Evolutionary conservation across 2,113 vertebrate genomes (phyloP).

Genomic region (Salminus brasiliensis): DNA sequence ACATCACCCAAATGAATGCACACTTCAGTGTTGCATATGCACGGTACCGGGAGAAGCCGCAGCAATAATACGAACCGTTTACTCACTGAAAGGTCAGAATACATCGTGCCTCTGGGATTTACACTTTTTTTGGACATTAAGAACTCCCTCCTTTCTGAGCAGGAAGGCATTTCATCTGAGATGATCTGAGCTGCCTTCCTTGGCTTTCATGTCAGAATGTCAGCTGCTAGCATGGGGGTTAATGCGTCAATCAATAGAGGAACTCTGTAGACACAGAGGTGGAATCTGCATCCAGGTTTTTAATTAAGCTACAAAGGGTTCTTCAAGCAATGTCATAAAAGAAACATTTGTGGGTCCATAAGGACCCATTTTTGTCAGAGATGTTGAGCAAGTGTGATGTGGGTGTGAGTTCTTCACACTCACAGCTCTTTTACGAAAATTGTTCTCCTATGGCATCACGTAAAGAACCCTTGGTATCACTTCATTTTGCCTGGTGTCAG

Average conservation of each 20-base stretch:
- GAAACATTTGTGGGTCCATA: too few relatives aligned
- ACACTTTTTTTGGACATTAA: background rate
- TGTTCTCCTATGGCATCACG: too few relatives aligned
- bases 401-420: too few relatives aligned
- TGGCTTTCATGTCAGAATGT: background rate
- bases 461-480: too few relatives aligned
- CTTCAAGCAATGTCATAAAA: background rate
- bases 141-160: background rate
- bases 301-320: background rate
- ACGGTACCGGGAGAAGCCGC: constrained; percentile 7
- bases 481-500: too few relatives aligned
- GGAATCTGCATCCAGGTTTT: background rate
- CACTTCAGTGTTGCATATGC: constrained; percentile 11
- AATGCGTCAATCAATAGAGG: background rate
- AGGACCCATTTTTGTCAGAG: too few relatives aligned
- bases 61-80: constrained; percentile 16
- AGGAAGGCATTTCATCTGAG: background rate
- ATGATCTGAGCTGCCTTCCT: background rate
- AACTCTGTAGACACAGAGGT: background rate
- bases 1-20: constrained; percentile 37
- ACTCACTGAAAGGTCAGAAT: constrained; percentile 12
- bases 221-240: background rate
- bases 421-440: too few relatives aligned
- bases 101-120: background rate
- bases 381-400: too few relatives aligned